phyloP scores from a whole-genome alignment of 2,888 invertebrate species.

The Noctuana brunneofusca region DNA sequence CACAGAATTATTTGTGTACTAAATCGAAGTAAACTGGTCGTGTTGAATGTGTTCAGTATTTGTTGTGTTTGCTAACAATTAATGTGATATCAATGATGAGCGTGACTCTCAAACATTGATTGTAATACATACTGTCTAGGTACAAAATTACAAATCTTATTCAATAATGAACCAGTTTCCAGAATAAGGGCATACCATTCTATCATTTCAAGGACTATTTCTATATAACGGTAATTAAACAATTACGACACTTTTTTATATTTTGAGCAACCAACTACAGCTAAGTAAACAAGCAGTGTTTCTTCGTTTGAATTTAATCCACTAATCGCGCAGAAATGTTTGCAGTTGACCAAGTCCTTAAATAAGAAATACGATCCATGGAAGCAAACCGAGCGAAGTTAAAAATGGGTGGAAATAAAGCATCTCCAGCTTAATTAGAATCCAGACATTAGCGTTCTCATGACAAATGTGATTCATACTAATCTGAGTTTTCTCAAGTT shows the following conservation, averaged over 20 bases:
- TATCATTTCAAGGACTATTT: no score
- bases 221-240: not conserved
- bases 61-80: not conserved
- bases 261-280: not conserved
- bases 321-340: constrained; percentile 19
- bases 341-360: constrained; percentile 17
- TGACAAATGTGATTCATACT: constrained; percentile 30
- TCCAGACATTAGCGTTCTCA: constrained; percentile 20
- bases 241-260: no score
- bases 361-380: constrained; percentile 18
- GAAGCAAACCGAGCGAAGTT: constrained; percentile 5
- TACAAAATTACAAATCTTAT: no score
- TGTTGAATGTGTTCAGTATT: no score
- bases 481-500: constrained; percentile 10
- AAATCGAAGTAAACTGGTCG: not conserved
- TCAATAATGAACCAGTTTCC: no score
- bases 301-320: constrained; percentile 10
- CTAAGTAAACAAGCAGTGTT: not conserved
- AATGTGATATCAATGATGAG: not conserved
- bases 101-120: not conserved
- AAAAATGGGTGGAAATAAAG: constrained; percentile 18
- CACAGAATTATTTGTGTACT: not conserved
- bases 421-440: constrained; percentile 7
- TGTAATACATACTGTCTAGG: no score
- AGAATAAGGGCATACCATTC: no score